A percentile compares a stretch with the other conserved stretches of the same genome.
Evolutionary conservation across 2,797 vertebrate species (phyloP).

Genomic region (Heliangelus exortis): DNA sequence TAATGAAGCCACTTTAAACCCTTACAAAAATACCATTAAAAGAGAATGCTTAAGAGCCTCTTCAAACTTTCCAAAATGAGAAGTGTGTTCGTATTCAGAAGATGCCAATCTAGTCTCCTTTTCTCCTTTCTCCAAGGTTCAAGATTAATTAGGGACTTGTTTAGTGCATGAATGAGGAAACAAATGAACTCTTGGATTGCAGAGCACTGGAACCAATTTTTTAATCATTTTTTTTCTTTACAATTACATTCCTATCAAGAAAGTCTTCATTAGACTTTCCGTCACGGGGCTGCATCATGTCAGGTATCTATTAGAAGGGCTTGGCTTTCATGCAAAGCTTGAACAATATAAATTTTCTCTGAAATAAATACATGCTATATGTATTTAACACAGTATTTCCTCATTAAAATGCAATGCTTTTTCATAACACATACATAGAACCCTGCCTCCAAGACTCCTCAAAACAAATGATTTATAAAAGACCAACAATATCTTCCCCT

Average conservation of each 20-base stretch:
- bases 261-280: constrained; percentile 75
- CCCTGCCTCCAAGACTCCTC: background rate
- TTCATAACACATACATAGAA: constrained; percentile 23
- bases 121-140: constrained; percentile 76
- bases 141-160: constrained; percentile 81
- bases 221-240: constrained; percentile 72
- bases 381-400: background rate
- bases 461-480: constrained; percentile 28
- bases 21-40: constrained; percentile 74
- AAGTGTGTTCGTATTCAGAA: constrained; percentile 73
- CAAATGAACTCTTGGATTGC: constrained; percentile 76
- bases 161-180: constrained; percentile 78
- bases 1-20: constrained; percentile 75
- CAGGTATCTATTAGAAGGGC: constrained; percentile 46
- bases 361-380: constrained; percentile 3
- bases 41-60: constrained; percentile 77
- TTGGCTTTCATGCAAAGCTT: constrained; percentile 37
- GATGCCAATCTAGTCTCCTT: constrained; percentile 75
- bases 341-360: constrained; percentile 53
- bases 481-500: background rate
- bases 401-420: constrained; percentile 34
- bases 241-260: constrained; percentile 77
- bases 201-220: constrained; percentile 76
- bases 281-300: constrained; percentile 58
- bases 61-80: constrained; percentile 79